Base-by-base conservation (phyloP, 2,113 vertebrate species). In the Gymnobelideus leadbeateri region DNA sequence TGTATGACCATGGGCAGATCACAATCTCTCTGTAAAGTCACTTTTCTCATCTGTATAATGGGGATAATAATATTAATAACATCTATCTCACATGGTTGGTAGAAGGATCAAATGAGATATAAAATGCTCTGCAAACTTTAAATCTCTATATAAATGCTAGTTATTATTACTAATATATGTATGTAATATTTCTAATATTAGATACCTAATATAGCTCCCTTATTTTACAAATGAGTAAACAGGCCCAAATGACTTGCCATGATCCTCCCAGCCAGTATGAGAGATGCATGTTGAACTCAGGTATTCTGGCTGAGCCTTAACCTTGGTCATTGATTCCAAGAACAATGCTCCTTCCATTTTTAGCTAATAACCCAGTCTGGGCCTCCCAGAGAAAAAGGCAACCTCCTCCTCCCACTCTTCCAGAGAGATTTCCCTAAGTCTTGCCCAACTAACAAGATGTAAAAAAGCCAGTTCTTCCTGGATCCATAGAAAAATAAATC, bases 261-360 rank as follows among this genome's bases (percentile, higher is more conserved):
- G 47, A 97, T 97, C 97, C 96, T 97, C 96, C 92, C 97, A 96
- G 96, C 47, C 52, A 84, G 5, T 8, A 3, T 84, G 16, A 84
- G 68, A 84, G 37, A n/a, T 43, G 1, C 93, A 93, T 9, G 94
- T 97, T 97, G 96, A 96, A 97, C 96, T 97, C 68, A 84, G n/a
- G 68, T 84, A 84, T 84, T 84, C 68, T 43, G 16, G 2, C 37
- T 21, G n/a, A 37, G 37, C 7, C 37, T 98, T 97, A 96, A 95
- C 97, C 97, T 97, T 98, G 96, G 98, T 77, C 93, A 94, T 98
- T 96, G 97, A 90, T 96, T 97, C 97, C 96, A 96, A 97, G 96
- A 96, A 96, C 96, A 97, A 84, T 91, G 61, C 92, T 96, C 92
- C 94, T 94, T 91, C 94, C 94, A 84, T 84, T 8, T 16, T 43